Conservation (phyloP, 1,140 invertebrate genomes). For the Megathymus violae region DNA sequence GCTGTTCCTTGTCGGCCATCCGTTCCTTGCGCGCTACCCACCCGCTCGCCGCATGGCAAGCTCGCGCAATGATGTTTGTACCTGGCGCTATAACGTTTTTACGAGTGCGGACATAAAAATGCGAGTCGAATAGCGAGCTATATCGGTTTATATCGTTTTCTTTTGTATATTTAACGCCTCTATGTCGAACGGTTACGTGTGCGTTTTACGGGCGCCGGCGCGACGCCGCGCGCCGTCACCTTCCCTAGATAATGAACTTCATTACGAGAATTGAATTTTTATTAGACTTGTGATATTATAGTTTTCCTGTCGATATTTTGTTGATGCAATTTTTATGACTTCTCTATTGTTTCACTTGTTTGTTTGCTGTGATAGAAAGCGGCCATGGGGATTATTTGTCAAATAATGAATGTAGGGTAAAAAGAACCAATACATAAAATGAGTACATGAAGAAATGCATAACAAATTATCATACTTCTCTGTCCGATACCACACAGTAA, state of each 20-base stretch:
- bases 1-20: too few species aligned
- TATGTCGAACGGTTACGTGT: constrained; percentile 42
- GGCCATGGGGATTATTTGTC: too few species aligned
- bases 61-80: constrained; percentile 41
- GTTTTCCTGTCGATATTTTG: background rate
- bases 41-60: constrained; percentile 3
- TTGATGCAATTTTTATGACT: background rate
- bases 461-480: too few species aligned
- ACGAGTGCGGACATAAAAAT: constrained; percentile 51
- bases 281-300: background rate
- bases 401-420: too few species aligned
- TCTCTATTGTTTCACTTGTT: too few species aligned
- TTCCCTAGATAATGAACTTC: constrained; percentile 33
- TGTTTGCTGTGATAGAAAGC: too few species aligned
- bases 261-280: constrained; percentile 21
- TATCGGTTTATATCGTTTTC: constrained; percentile 56
- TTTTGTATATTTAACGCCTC: constrained; percentile 63
- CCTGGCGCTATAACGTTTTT: constrained; percentile 58
- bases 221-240: constrained; percentile 3
- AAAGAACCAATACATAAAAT: too few species aligned
- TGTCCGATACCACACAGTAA: too few species aligned
- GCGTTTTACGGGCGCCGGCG: constrained; percentile 31
- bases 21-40: too few species aligned
- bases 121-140: constrained; percentile 50
- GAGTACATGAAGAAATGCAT: too few species aligned